Evolutionary conservation across 2,113 vertebrate species (phyloP).

Genomic region (Nettapus auritus): DNA sequence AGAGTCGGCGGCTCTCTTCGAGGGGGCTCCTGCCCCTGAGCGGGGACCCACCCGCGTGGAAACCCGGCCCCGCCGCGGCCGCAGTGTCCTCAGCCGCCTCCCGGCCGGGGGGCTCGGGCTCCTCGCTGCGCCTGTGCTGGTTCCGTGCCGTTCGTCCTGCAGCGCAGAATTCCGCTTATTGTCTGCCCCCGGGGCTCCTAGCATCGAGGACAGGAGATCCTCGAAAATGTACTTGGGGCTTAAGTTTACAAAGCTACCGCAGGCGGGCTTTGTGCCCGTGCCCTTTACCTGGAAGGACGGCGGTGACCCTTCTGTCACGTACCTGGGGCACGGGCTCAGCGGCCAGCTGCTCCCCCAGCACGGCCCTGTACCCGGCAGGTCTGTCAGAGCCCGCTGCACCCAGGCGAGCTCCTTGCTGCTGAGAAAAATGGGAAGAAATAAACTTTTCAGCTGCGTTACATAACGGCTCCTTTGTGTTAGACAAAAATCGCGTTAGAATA

Average conservation of each 20-base stretch:
- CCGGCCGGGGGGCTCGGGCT: neutral
- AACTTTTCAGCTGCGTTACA: neutral
- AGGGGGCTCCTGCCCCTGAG: neutral
- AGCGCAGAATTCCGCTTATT: fast-evolving
- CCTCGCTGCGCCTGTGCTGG: fast-evolving
- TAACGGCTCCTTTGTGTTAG: conserved; percentile 12
- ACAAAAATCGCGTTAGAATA: neutral
- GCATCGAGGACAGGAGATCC: neutral
- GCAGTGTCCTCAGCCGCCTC: neutral
- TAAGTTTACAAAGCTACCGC: neutral
- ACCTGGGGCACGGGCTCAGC: neutral
- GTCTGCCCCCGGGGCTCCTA: neutral
- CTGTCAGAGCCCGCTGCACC: neutral
- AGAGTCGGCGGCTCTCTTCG: neutral
- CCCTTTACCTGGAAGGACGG: neutral
- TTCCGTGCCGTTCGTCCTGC: neutral
- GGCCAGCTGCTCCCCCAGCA: neutral
- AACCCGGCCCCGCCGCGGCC: neutral
- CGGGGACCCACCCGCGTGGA: neutral
- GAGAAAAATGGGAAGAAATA: neutral
- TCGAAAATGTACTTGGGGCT: neutral
- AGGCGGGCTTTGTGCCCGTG: neutral
- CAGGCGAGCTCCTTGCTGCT: neutral
- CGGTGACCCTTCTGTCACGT: neutral
- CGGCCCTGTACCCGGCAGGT: neutral